A percentile compares a stretch with the other conserved stretches of the same genome.
These are phyloP conservation scores for Scolopax bukidnonensis DNA, from an alignment of 2,797 vertebrate species.

Conservation along the genomic window DNA sequence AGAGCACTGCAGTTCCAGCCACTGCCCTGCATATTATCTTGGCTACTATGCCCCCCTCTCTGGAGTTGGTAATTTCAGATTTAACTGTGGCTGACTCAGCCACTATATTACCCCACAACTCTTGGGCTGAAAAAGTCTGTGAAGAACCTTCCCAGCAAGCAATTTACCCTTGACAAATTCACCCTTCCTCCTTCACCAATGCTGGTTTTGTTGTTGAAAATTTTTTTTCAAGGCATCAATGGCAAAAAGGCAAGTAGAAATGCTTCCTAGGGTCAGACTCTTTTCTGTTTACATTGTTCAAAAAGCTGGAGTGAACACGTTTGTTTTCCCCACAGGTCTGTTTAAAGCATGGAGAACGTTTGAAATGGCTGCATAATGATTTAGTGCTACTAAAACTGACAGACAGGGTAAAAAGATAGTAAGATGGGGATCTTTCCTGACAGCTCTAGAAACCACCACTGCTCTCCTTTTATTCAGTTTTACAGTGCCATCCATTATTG, in stretches of 20 bases:
- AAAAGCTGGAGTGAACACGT: background rate
- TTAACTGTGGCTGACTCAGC: background rate
- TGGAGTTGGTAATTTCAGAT: background rate
- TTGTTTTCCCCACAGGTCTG: background rate
- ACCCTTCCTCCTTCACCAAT: background rate
- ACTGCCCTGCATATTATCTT: background rate
- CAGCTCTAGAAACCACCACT: background rate
- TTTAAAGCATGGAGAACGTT: background rate
- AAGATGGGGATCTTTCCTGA: background rate
- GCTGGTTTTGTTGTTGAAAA: background rate
- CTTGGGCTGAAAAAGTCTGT: background rate
- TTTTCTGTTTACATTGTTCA: background rate
- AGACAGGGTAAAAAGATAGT: background rate
- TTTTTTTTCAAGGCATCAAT: background rate
- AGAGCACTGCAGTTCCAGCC: background rate
- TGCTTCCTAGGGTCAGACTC: background rate
- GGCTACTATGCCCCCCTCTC: fast-evolving
- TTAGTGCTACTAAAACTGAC: background rate
- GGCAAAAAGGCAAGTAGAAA: background rate
- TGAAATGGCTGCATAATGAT: background rate
- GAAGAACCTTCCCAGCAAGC: background rate
- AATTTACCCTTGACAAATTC: background rate
- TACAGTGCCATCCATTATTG: background rate
- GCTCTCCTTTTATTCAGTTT: background rate
- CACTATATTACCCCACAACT: background rate